A percentile compares a stretch with the other conserved stretches of the same genome.
phyloP scores from a whole-genome alignment of 2,888 invertebrate species.

The Erynnis tages region DNA sequence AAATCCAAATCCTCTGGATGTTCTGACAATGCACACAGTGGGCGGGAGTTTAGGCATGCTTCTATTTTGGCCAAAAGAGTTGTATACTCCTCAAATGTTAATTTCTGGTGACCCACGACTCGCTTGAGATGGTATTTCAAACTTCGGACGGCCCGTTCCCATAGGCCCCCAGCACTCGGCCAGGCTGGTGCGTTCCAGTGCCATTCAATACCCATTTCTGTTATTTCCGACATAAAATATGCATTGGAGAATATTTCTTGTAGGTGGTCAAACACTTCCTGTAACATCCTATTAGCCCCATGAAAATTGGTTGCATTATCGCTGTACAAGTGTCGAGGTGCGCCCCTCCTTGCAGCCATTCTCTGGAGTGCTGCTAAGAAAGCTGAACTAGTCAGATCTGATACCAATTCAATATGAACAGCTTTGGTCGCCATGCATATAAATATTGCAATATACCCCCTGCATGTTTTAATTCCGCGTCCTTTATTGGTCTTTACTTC shows the following conservation, averaged over 20 bases:
- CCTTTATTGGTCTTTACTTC: slow-evolving; percentile 18
- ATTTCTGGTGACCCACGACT: background rate
- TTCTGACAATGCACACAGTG: slow-evolving; percentile 12
- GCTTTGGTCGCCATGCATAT: slow-evolving; percentile 23
- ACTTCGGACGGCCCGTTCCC: background rate
- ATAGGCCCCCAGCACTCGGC: background rate
- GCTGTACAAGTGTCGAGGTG: slow-evolving; percentile 27
- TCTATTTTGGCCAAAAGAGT: slow-evolving; percentile 13
- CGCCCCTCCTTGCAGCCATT: slow-evolving; percentile 24
- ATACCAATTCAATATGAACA: slow-evolving; percentile 29
- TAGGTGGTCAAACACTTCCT: slow-evolving; percentile 5
- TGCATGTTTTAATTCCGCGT: slow-evolving; percentile 7
- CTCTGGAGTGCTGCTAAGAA: slow-evolving; percentile 28
- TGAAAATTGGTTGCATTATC: slow-evolving; percentile 28
- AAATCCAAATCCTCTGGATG: slow-evolving; percentile 17
- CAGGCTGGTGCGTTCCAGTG: background rate
- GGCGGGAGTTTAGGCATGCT: slow-evolving; percentile 15
- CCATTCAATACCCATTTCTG: background rate
- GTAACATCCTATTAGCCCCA: slow-evolving; percentile 7
- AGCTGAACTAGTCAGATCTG: slow-evolving; percentile 24
- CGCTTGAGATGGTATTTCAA: slow-evolving; percentile 1
- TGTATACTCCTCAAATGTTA: slow-evolving; percentile 3
- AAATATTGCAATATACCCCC: slow-evolving; percentile 21
- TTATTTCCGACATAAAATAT: background rate
- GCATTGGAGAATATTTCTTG: background rate